Base-by-base conservation (phyloP, 2,797 vertebrate genomes). In the Xenopus petersii region DNA sequence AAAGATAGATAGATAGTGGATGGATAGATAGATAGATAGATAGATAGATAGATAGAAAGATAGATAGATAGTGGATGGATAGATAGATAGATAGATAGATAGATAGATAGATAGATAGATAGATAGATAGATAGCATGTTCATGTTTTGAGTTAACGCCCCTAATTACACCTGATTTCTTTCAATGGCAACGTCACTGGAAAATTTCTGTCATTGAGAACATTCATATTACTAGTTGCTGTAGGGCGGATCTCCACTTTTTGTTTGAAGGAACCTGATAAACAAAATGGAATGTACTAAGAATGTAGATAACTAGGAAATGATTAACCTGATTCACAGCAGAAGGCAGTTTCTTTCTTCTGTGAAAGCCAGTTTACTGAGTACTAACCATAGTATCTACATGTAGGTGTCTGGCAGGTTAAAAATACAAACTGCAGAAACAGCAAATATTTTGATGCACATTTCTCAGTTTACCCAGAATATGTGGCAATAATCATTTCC, bases 231-330 rank as follows among this genome's bases (percentile, higher is more conserved):
- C 33, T 59, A 56, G 59, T 65, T 73, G 42, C 24, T 67, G 75
- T 75, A 78, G 68, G 83, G 81, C 80, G 82, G 82, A 80, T 84
- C 82, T 82, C 76, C 75, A 79, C 81, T 74, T 80, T 30, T 83
- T 86, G 86, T 88, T 85, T 83, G 82, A 79, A 85, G 75, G 73
- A 79, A 0, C 77, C 83, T 81, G 82, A 88, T 87, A 82, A 87
- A 84, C 74, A 81, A 82, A 81, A 83, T 77, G 81, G 76, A 74
- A 71, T 54, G 64, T 17, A 68, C 59, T 42, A 46, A 54, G 71
- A 84, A 85, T 82, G 77, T 83, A 77, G 82, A 87, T 87, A 86
- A 84, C 86, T 84, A 84, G 83, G 77, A 88, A 88, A 86, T 86
- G 74, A 84, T 83, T 82, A 86, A 81, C 83, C 75, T 81, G 65